These are phyloP conservation scores for Cinclus cinclus DNA, from an alignment of 2,113 vertebrate species.

Conservation along the genomic window DNA sequence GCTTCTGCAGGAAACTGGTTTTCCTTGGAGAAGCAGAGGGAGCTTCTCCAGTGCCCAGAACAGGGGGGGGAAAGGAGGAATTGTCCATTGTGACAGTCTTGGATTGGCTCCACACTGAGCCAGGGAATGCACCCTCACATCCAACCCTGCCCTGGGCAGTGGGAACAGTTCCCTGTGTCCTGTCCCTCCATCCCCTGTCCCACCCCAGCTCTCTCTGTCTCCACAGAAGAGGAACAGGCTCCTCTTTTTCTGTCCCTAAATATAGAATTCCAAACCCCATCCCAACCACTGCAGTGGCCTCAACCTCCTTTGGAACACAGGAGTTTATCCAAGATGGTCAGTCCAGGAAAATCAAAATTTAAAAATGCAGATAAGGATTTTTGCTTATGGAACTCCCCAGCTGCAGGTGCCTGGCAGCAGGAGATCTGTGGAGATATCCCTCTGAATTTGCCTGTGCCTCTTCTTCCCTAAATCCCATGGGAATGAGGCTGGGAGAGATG, in stretches of 20 bases:
- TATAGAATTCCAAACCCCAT: background rate
- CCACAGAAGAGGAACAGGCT: background rate
- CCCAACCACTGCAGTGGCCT: background rate
- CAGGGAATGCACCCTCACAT: background rate
- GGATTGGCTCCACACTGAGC: background rate
- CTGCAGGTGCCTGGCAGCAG: background rate
- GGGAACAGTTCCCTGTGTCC: background rate
- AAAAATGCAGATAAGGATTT: background rate
- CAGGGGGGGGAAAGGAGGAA: fast-evolving
- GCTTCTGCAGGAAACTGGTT: background rate
- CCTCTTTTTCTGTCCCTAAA: background rate
- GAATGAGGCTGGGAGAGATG: background rate
- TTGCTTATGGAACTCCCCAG: background rate
- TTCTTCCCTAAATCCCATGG: background rate
- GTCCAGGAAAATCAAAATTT: background rate
- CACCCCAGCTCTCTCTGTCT: background rate
- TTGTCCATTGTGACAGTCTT: background rate
- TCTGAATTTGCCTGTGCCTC: too few species aligned
- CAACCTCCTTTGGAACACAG: fast-evolving
- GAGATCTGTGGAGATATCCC: background rate
- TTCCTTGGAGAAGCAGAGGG: background rate
- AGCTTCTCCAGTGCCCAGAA: background rate
- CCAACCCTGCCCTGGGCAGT: background rate
- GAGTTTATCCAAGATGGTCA: background rate
- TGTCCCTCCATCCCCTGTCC: background rate